phyloP scores from a whole-genome alignment of 2,797 vertebrate genomes.

The Calcarius lapponicus region DNA sequence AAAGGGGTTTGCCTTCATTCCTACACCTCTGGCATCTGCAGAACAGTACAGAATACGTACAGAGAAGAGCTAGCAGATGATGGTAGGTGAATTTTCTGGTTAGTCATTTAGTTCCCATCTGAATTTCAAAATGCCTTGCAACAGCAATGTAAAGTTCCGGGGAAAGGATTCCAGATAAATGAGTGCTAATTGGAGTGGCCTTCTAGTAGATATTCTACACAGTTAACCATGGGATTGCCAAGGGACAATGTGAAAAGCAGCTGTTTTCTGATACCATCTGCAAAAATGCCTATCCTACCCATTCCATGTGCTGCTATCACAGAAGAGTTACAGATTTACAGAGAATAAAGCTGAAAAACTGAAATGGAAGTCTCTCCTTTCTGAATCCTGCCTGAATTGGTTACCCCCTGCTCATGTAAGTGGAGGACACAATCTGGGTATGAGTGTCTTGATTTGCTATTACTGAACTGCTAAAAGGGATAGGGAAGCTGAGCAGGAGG shows the following conservation, averaged over 20 bases:
- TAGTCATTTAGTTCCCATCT: slow-evolving; percentile 20
- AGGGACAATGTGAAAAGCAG: slow-evolving; percentile 21
- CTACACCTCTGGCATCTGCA: background rate
- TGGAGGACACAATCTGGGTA: slow-evolving; percentile 38
- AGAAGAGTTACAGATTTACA: slow-evolving; percentile 21
- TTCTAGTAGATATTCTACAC: slow-evolving; percentile 37
- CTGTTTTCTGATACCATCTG: slow-evolving; percentile 31
- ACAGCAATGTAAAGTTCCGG: slow-evolving; percentile 21
- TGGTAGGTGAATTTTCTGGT: slow-evolving; percentile 15
- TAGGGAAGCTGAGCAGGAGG: slow-evolving; percentile 35
- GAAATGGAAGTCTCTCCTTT: slow-evolving; percentile 22
- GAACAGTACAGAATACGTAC: background rate
- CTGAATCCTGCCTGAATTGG: slow-evolving; percentile 32
- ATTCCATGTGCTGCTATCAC: background rate
- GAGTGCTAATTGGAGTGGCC: slow-evolving; percentile 46
- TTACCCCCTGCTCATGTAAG: slow-evolving; percentile 45
- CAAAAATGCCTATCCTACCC: slow-evolving; percentile 15
- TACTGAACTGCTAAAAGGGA: slow-evolving; percentile 34
- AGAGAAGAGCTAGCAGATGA: slow-evolving; percentile 16
- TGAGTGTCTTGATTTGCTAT: slow-evolving; percentile 57
- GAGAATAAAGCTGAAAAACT: slow-evolving; percentile 22
- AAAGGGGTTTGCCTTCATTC: background rate
- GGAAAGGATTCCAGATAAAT: slow-evolving; percentile 42
- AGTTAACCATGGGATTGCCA: slow-evolving; percentile 36
- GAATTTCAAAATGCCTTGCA: slow-evolving; percentile 47